Evolutionary conservation across 2,113 vertebrate genomes (phyloP).

Genomic region (Pantherophis guttatus): DNA sequence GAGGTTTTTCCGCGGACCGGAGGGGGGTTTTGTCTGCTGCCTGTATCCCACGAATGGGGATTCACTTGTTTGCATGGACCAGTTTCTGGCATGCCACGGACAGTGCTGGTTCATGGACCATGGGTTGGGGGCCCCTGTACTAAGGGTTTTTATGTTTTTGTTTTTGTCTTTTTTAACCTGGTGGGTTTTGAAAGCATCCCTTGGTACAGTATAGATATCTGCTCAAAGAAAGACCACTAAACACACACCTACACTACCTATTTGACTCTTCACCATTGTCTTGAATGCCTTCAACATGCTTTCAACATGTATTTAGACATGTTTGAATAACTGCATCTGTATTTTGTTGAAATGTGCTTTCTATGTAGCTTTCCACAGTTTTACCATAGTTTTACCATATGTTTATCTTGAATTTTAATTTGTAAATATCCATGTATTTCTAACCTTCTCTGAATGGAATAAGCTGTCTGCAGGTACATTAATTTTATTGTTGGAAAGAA

Average conservation of each 20-base stretch:
- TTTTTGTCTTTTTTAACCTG: background rate
- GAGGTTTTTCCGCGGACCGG: no score
- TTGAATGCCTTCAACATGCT: background rate
- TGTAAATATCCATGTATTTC: background rate
- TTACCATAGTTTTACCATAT: background rate
- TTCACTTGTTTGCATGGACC: no score
- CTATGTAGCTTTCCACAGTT: background rate
- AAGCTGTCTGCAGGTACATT: constrained; percentile 39
- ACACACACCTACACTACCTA: background rate
- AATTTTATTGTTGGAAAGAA: constrained; percentile 16
- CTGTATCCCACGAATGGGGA: no score
- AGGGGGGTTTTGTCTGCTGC: no score
- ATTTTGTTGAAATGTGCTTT: background rate
- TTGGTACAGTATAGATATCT: no score
- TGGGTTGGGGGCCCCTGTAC: no score
- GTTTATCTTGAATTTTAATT: background rate
- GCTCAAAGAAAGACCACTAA: background rate
- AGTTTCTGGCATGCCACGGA: no score
- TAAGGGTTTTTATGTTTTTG: background rate
- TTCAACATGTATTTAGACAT: background rate
- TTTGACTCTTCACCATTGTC: background rate
- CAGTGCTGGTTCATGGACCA: no score
- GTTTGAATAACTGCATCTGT: background rate
- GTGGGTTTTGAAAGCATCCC: background rate
- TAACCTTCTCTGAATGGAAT: background rate